These are phyloP conservation scores for Cinclus mexicanus DNA, from an alignment of 2,113 vertebrate species.

Conservation along the genomic window DNA sequence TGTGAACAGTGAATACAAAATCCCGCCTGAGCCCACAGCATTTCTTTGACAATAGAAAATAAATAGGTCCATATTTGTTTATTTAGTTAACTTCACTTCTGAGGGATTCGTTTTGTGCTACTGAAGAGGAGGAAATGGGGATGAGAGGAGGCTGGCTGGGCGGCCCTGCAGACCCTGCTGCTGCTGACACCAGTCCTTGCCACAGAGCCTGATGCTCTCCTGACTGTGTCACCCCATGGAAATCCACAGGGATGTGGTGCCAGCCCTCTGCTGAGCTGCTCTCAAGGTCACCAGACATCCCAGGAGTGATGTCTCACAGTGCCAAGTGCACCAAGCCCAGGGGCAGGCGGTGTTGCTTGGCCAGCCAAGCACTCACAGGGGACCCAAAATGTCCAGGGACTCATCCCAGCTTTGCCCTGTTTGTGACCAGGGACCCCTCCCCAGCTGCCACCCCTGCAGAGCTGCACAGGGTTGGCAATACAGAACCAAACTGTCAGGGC, in stretches of 20 bases:
- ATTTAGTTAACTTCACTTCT: slow-evolving; percentile 61
- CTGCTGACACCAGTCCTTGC: not conserved
- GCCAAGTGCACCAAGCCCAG: not conserved
- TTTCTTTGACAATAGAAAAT: slow-evolving; percentile 57
- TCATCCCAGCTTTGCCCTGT: not conserved
- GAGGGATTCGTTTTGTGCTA: slow-evolving; percentile 49
- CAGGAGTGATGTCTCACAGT: fast-evolving
- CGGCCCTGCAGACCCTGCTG: not conserved
- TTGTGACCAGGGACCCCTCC: not conserved
- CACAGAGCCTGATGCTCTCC: not conserved
- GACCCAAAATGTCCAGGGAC: fast-evolving
- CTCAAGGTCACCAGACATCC: not conserved
- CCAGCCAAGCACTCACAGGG: not conserved
- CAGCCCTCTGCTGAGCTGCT: not conserved
- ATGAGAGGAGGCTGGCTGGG: not conserved
- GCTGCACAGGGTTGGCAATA: fast-evolving
- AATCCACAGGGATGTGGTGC: fast-evolving
- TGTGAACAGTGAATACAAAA: slow-evolving; percentile 35
- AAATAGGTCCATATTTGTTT: slow-evolving; percentile 62
- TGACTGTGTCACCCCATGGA: fast-evolving
- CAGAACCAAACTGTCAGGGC: too few relatives aligned
- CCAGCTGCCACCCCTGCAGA: not conserved
- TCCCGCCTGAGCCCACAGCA: slow-evolving; percentile 20
- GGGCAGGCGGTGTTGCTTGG: not conserved
- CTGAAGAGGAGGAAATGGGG: slow-evolving; percentile 11